Conservation (phyloP, 1,140 invertebrate genomes). For the Drosophila tropicalis region DNA sequence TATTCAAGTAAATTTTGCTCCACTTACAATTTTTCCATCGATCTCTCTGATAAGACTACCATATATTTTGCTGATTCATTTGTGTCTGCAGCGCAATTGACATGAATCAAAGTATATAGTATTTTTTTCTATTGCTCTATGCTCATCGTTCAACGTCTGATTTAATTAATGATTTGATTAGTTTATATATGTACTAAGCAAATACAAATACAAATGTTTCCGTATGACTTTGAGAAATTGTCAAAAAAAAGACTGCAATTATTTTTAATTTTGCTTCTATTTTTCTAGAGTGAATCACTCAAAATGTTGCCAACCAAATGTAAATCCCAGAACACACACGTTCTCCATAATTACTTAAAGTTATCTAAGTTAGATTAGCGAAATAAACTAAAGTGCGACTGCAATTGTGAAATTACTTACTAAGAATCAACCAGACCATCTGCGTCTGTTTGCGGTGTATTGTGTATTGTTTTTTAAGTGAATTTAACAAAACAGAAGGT, state of each 20-base stretch:
- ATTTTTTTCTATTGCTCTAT: not conserved
- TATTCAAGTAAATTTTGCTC: not conserved
- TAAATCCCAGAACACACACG: not conserved
- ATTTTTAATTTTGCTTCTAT: not conserved
- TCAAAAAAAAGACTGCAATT: not conserved
- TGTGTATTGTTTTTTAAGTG: not conserved
- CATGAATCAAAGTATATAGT: not conserved
- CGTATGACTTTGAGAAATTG: slow-evolving; percentile 16
- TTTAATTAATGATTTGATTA: slow-evolving; percentile 17
- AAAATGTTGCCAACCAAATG: not conserved
- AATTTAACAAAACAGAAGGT: slow-evolving; percentile 1
- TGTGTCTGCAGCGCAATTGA: slow-evolving; percentile 31
- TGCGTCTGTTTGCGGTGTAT: not conserved
- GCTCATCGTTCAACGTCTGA: slow-evolving; percentile 11
- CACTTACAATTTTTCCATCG: slow-evolving; percentile 17
- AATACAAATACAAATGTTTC: slow-evolving; percentile 1
- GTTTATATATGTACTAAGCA: slow-evolving; percentile 3
- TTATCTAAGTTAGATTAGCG: not conserved
- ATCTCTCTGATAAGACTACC: slow-evolving; percentile 1
- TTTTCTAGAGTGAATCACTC: not conserved
- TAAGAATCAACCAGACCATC: not conserved
- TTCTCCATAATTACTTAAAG: not conserved
- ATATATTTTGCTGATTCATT: not conserved
- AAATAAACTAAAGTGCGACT: not conserved
- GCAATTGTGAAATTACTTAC: not conserved